Evolutionary conservation across 2,888 invertebrate genomes (phyloP).

Genomic region (Eremobia ochroleuca): DNA sequence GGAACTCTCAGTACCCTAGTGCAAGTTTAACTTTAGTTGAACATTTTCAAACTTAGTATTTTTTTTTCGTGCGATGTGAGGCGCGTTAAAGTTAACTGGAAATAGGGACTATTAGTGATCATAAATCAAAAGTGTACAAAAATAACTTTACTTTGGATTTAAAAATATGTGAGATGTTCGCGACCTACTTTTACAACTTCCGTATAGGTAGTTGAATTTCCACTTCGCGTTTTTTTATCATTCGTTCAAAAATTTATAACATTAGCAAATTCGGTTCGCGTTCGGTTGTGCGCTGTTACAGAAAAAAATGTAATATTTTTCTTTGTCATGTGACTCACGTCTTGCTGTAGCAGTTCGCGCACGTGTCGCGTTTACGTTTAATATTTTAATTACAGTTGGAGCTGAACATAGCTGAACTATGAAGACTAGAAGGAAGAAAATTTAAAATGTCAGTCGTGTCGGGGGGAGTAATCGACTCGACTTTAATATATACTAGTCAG

Average conservation of each 20-base stretch:
- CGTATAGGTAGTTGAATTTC: slow-evolving; percentile 82
- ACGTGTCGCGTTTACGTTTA: slow-evolving; percentile 65
- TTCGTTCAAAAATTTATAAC: slow-evolving; percentile 60
- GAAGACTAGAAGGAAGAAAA: slow-evolving; percentile 73
- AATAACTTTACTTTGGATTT: slow-evolving; percentile 61
- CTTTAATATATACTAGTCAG: slow-evolving; percentile 92
- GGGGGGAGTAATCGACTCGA: slow-evolving; percentile 93
- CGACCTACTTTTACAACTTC: slow-evolving; percentile 87
- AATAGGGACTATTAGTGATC: slow-evolving; percentile 75
- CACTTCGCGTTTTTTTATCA: slow-evolving; percentile 75
- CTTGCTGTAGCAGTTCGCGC: slow-evolving; percentile 56
- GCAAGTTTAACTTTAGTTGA: slow-evolving; percentile 81
- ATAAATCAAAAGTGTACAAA: slow-evolving; percentile 75
- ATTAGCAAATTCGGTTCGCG: slow-evolving; percentile 64
- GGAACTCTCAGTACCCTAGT: slow-evolving; percentile 71
- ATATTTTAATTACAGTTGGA: slow-evolving; percentile 75
- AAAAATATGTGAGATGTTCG: slow-evolving; percentile 79
- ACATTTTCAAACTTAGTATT: slow-evolving; percentile 74
- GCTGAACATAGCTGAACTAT: slow-evolving; percentile 67
- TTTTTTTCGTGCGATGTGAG: slow-evolving; percentile 68
- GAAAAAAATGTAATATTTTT: slow-evolving; percentile 75
- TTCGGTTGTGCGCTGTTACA: slow-evolving; percentile 67
- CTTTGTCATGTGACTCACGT: slow-evolving; percentile 79
- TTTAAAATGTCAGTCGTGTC: slow-evolving; percentile 85
- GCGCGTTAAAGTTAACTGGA: slow-evolving; percentile 63